Percentiles rank a stretch among this genome's conserved stretches.
phyloP scores from a whole-genome alignment of 2,113 vertebrate species.

The Chaetura pelagica region DNA sequence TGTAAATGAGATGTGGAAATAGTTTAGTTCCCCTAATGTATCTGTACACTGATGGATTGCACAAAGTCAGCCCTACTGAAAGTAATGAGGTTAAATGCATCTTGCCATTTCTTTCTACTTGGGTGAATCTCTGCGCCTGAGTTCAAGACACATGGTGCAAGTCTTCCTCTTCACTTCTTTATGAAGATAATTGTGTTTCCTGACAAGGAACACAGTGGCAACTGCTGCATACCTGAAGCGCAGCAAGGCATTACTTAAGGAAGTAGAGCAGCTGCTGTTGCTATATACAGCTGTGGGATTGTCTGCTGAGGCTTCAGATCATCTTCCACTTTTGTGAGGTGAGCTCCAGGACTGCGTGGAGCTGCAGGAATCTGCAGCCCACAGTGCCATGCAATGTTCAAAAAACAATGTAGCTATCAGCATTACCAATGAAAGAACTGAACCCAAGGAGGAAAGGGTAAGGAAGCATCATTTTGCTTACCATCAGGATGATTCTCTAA shows the following conservation, averaged over 20 bases:
- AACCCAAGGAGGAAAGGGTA: not conserved
- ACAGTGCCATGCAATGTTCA: not conserved
- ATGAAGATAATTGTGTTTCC: conserved; percentile 33
- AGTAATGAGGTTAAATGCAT: conserved; percentile 81
- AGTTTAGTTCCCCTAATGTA: conserved; percentile 77
- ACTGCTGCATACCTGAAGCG: not conserved
- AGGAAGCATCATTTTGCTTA: not conserved
- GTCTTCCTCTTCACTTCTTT: not conserved
- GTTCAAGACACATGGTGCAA: conserved; percentile 8
- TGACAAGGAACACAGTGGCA: not conserved
- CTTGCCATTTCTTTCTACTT: conserved; percentile 76
- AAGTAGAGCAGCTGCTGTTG: not conserved
- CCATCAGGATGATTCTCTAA: not conserved
- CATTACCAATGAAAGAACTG: accelerated
- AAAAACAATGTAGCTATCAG: not conserved
- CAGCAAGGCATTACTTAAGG: accelerated
- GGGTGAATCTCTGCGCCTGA: conserved; percentile 44
- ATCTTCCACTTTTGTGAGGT: not conserved
- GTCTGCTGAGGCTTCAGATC: not conserved
- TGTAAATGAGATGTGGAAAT: conserved; percentile 84
- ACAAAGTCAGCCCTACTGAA: conserved; percentile 73
- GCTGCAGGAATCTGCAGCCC: not conserved
- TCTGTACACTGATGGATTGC: conserved; percentile 78
- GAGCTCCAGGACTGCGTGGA: accelerated
- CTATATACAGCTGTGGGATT: not conserved